Evolutionary conservation across 2,113 vertebrate genomes (phyloP).

Genomic region (Panurus biarmicus): DNA sequence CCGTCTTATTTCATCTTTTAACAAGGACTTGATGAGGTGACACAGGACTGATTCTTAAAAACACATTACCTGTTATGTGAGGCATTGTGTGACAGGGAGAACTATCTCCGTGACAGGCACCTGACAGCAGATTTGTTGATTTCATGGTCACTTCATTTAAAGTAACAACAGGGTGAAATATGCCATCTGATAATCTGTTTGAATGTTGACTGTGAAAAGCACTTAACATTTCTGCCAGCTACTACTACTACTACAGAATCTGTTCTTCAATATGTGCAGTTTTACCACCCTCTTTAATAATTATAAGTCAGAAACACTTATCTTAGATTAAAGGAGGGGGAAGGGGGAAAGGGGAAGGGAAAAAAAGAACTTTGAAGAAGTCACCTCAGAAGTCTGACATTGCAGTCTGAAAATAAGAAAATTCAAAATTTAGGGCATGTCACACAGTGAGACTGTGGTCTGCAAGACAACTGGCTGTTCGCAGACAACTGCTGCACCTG

Average conservation of each 20-base stretch:
- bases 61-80: constrained; percentile 82
- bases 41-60: constrained; percentile 81
- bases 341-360: background rate
- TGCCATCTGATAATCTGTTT: constrained; percentile 84
- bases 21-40: constrained; percentile 82
- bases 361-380: background rate
- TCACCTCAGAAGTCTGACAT: background rate
- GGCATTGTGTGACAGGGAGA: constrained; percentile 78
- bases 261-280: constrained; percentile 79
- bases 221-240: constrained; percentile 81
- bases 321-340: background rate
- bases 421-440: background rate
- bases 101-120: constrained; percentile 79
- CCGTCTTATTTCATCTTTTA: constrained; percentile 80
- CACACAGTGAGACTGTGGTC: background rate
- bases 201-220: constrained; percentile 83
- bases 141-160: constrained; percentile 85
- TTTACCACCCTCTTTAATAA: constrained; percentile 66
- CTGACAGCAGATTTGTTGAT: constrained; percentile 85
- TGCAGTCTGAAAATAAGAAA: background rate
- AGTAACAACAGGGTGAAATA: constrained; percentile 84
- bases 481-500: background rate
- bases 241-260: constrained; percentile 74
- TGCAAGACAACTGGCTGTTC: background rate
- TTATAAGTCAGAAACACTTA: constrained; percentile 29